Evolutionary conservation across 2,888 invertebrate genomes (phyloP).

Genomic region (Euzetes globulus): DNA sequence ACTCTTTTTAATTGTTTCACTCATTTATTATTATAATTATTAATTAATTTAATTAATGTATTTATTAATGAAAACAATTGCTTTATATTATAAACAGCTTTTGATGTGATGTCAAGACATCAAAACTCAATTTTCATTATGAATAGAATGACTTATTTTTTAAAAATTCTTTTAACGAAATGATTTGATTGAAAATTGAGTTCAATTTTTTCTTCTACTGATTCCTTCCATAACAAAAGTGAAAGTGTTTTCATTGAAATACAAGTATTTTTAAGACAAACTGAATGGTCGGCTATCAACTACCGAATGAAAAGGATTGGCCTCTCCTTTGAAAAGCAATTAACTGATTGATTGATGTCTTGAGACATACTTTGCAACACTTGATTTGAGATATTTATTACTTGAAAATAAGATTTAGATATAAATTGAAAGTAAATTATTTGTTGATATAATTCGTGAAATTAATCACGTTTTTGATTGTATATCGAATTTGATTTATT

Average conservation of each 20-base stretch:
- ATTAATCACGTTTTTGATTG: not conserved
- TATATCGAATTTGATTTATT: not conserved
- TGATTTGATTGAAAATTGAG: not conserved
- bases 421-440: conserved; percentile 3
- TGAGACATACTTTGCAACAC: not conserved
- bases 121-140: not conserved
- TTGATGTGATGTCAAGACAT: not conserved
- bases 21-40: not conserved
- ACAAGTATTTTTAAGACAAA: too few relatives aligned
- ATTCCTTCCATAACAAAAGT: too few relatives aligned
- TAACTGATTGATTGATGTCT: not conserved
- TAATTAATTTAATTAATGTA: not conserved
- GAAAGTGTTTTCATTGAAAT: too few relatives aligned
- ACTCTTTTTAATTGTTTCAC: not conserved
- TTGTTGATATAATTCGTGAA: not conserved
- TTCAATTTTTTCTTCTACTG: too few relatives aligned
- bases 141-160: not conserved
- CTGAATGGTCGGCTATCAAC: too few relatives aligned
- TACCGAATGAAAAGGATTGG: too few relatives aligned
- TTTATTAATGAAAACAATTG: not conserved
- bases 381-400: not conserved
- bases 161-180: not conserved
- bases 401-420: conserved; percentile 3
- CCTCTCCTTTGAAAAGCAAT: not conserved
- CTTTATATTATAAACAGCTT: not conserved